These are phyloP conservation scores for Uropsilus gracilis DNA, from an alignment of 2,113 vertebrate species.

Conservation along the genomic window DNA sequence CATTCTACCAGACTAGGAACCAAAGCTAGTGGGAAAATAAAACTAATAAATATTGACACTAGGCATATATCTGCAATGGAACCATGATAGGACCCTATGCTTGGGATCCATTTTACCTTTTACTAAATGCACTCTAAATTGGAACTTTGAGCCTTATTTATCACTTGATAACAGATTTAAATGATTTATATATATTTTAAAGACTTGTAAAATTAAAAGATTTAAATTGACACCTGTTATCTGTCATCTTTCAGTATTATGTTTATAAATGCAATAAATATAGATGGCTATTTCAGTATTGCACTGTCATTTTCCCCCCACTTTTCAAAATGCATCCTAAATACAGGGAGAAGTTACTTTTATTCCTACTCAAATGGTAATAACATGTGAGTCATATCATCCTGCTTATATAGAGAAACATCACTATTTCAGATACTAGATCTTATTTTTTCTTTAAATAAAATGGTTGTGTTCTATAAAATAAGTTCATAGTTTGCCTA, in stretches of 20 bases:
- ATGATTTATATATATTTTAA: background rate
- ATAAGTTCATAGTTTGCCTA: background rate
- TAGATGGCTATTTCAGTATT: background rate
- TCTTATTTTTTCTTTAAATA: background rate
- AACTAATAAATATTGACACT: background rate
- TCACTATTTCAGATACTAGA: background rate
- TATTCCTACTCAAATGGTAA: background rate
- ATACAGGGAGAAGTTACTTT: background rate
- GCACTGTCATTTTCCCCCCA: background rate
- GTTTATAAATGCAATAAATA: background rate
- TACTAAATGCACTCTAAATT: background rate
- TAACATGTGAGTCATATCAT: background rate
- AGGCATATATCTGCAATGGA: background rate
- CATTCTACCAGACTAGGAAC: fast-evolving
- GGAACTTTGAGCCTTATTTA: background rate
- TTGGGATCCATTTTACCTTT: background rate
- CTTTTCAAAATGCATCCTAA: background rate
- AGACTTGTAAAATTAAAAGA: background rate
- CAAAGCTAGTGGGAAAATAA: too few species aligned
- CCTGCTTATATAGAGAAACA: background rate
- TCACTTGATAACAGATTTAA: background rate
- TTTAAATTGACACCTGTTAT: background rate
- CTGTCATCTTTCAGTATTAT: background rate
- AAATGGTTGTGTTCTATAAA: background rate
- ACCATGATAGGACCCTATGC: background rate